Percentiles rank a stretch among this genome's conserved stretches.
phyloP scores from a whole-genome alignment of 2,888 invertebrate genomes.

The Rhorus exstirpatorius region DNA sequence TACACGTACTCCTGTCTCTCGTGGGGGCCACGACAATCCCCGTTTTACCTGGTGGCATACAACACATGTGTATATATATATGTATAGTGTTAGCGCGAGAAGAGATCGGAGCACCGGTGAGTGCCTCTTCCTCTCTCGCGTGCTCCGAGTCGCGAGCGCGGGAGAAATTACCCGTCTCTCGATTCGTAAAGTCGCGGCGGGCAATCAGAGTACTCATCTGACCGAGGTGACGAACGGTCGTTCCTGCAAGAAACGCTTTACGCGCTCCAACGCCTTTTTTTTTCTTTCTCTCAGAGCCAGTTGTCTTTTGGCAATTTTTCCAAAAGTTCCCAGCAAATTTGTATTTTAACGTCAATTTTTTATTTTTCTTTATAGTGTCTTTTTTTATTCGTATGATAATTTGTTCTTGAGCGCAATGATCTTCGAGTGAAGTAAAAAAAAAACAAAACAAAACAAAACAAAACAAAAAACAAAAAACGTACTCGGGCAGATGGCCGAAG shows the following conservation, averaged over 20 bases:
- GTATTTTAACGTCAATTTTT: background rate
- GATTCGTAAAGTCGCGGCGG: conserved; percentile 69
- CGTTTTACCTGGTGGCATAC: conserved; percentile 64
- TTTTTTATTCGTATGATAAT: too few relatives aligned
- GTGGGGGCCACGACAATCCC: conserved; percentile 71
- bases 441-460: too few relatives aligned
- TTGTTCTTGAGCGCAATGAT: too few relatives aligned
- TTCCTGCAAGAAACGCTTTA: conserved; percentile 39
- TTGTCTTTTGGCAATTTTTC: background rate
- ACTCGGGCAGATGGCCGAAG: background rate
- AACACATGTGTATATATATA: too few relatives aligned
- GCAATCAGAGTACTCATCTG: conserved; percentile 72
- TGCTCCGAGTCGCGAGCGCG: conserved; percentile 54
- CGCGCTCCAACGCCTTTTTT: conserved; percentile 56
- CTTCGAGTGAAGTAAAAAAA: too few relatives aligned
- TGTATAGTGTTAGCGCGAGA: conserved; percentile 55
- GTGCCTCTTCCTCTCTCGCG: conserved; percentile 53
- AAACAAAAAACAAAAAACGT: background rate
- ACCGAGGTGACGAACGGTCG: conserved; percentile 73
- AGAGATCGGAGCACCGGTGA: conserved; percentile 42
- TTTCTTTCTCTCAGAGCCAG: background rate
- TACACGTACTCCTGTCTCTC: conserved; percentile 41
- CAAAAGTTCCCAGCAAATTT: background rate
- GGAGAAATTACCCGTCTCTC: conserved; percentile 75
- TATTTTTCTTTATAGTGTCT: background rate